A percentile compares a stretch with the other conserved stretches of the same genome.
Evolutionary conservation across 2,888 invertebrate genomes (phyloP).

Genomic region (Plutella xylostella): DNA sequence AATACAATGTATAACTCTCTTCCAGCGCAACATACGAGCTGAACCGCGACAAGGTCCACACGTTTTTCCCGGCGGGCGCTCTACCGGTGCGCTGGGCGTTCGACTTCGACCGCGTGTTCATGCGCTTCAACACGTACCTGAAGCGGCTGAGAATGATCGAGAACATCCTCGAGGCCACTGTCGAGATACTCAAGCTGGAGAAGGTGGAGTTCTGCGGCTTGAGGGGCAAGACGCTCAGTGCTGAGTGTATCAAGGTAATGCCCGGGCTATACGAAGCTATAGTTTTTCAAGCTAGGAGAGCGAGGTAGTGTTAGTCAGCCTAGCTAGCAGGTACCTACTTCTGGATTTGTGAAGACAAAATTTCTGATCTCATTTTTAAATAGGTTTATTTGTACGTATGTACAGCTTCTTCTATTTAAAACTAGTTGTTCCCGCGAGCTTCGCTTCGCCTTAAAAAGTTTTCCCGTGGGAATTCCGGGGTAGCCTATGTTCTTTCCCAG

Average conservation of each 20-base stretch:
- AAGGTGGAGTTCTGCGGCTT: conserved; percentile 84
- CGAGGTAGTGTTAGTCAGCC: too few species aligned
- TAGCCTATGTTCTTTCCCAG: too few species aligned
- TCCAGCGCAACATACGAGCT: conserved; percentile 59
- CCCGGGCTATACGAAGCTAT: too few species aligned
- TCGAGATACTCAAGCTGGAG: conserved; percentile 89
- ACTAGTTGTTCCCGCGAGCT: too few species aligned
- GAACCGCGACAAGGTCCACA: conserved; percentile 65
- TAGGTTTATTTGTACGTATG: too few species aligned
- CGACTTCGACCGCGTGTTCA: conserved; percentile 77
- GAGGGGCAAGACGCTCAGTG: conserved; percentile 71
- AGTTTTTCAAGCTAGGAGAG: too few species aligned
- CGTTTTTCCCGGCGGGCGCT: conserved; percentile 64
- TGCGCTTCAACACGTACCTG: conserved; percentile 73
- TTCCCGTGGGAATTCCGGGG: too few species aligned
- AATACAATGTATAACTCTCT: background rate
- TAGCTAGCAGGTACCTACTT: too few species aligned
- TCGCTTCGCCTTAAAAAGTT: too few species aligned
- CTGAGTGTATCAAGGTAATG: conserved; percentile 54
- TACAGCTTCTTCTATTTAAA: too few species aligned
- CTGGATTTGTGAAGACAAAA: too few species aligned
- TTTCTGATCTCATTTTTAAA: too few species aligned
- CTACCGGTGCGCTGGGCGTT: conserved; percentile 81
- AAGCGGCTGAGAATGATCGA: conserved; percentile 74
- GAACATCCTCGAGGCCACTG: conserved; percentile 78